Evolutionary conservation across 2,797 vertebrate species (phyloP).

Genomic region (Alcedo quadribrachys): DNA sequence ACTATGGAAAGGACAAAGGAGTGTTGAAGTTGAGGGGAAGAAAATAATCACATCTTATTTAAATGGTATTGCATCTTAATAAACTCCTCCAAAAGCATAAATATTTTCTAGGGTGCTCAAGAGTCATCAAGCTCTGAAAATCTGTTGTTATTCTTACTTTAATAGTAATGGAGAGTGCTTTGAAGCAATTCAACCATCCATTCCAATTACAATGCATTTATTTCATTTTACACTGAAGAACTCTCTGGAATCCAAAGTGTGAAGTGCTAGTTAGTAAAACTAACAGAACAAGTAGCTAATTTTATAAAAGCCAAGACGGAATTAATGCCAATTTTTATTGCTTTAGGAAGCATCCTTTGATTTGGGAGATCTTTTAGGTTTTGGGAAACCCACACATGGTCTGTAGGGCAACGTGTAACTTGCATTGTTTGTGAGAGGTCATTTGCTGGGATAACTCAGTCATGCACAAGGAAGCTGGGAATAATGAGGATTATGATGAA

Average conservation of each 20-base stretch:
- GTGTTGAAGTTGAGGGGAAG: neutral
- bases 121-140: neutral
- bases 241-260: neutral
- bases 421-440: neutral
- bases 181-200: neutral
- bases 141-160: neutral
- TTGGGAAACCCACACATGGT: neutral
- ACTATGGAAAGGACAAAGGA: neutral
- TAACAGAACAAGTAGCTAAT: neutral
- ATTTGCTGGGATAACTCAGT: neutral
- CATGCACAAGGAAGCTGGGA: neutral
- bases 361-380: neutral
- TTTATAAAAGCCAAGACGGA: neutral
- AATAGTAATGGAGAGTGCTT: neutral
- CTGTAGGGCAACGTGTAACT: neutral
- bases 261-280: neutral
- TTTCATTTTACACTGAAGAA: neutral
- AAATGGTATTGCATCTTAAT: neutral
- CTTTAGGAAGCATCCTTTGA: neutral
- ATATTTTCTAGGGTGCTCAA: neutral
- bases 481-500: constrained; percentile 38
- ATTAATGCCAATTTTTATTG: neutral
- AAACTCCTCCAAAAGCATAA: neutral
- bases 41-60: neutral
- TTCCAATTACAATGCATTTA: neutral